Evolutionary conservation across 2,113 vertebrate genomes (phyloP).

Genomic region (Plectropomus leopardus): DNA sequence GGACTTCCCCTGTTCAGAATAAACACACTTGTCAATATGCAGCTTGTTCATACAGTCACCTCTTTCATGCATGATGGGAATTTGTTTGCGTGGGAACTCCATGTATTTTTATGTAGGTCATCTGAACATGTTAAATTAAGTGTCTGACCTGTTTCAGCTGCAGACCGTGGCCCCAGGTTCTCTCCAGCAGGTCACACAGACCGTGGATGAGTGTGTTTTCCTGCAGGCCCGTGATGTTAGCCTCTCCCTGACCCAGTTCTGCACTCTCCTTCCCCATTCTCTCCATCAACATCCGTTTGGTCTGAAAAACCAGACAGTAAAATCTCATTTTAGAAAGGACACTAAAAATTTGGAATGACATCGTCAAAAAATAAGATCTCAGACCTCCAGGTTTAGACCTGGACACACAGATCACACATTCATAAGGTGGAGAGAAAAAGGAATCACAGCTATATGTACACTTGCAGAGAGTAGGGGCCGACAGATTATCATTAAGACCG

Average conservation of each 20-base stretch:
- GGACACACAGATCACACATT: too few species aligned
- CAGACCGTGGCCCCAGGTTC: slow-evolving; percentile 98
- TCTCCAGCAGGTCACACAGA: slow-evolving; percentile 96
- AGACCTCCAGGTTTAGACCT: too few species aligned
- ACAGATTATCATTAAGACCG: too few species aligned
- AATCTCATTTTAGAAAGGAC: too few species aligned
- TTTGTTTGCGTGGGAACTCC: slow-evolving; percentile 11
- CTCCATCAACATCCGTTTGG: slow-evolving; percentile 97
- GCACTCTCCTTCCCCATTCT: slow-evolving; percentile 97
- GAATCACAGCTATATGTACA: too few species aligned
- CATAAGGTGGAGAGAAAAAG: too few species aligned
- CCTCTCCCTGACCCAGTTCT: slow-evolving; percentile 95
- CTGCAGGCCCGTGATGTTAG: slow-evolving; percentile 94
- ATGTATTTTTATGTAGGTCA: slow-evolving; percentile 42
- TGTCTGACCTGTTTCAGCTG: slow-evolving; percentile 92
- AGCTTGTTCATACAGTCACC: background rate
- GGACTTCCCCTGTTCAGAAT: slow-evolving; percentile 90
- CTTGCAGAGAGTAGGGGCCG: too few species aligned
- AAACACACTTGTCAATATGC: slow-evolving; percentile 25
- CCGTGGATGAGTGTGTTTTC: slow-evolving; percentile 94
- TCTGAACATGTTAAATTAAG: slow-evolving; percentile 2
- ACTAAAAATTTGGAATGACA: too few species aligned
- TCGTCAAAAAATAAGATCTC: too few species aligned
- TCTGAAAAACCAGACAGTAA: slow-evolving; percentile 88
- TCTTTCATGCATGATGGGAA: slow-evolving; percentile 12